Percentiles rank a stretch among this genome's conserved stretches.
Evolutionary conservation across 2,888 invertebrate species (phyloP).

Genomic region (Chironomus tentans): DNA sequence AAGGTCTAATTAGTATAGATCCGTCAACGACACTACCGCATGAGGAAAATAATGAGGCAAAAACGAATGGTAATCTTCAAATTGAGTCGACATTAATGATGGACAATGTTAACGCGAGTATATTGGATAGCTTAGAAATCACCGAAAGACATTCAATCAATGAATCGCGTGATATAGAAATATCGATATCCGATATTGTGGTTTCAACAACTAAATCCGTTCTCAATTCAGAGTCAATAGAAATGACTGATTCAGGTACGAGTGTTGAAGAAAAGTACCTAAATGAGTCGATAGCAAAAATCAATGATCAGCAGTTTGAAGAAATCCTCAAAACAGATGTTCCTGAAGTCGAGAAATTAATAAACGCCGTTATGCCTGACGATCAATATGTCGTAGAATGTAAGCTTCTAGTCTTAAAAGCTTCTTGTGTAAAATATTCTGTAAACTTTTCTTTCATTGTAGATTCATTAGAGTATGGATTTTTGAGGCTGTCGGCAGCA

Average conservation of each 20-base stretch:
- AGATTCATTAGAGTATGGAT: slow-evolving; percentile 91
- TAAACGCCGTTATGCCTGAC: slow-evolving; percentile 57
- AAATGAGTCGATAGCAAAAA: slow-evolving; percentile 15
- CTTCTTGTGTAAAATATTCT: neutral
- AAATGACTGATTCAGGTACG: slow-evolving; percentile 8
- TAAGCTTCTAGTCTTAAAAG: neutral
- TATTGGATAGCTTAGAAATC: neutral
- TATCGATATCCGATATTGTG: neutral
- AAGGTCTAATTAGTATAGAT: slow-evolving; percentile 27
- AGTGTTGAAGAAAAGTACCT: neutral
- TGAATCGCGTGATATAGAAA: neutral
- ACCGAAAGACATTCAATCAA: neutral
- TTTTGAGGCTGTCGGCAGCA: slow-evolving; percentile 77
- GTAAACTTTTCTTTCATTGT: neutral
- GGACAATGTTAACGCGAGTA: neutral
- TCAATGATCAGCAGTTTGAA: neutral
- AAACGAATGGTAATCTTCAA: neutral
- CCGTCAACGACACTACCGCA: slow-evolving; percentile 28
- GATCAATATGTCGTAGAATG: slow-evolving; percentile 95
- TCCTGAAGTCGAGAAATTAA: slow-evolving; percentile 50
- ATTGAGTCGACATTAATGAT: neutral
- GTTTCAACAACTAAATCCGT: slow-evolving; percentile 16
- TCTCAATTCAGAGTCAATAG: neutral
- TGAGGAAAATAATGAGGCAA: slow-evolving; percentile 24
- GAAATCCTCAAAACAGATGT: slow-evolving; percentile 40